A percentile compares a stretch with the other conserved stretches of the same genome.
These are phyloP conservation scores for Microtus pennsylvanicus DNA, from an alignment of 2,113 vertebrate species.

Conservation along the genomic window DNA sequence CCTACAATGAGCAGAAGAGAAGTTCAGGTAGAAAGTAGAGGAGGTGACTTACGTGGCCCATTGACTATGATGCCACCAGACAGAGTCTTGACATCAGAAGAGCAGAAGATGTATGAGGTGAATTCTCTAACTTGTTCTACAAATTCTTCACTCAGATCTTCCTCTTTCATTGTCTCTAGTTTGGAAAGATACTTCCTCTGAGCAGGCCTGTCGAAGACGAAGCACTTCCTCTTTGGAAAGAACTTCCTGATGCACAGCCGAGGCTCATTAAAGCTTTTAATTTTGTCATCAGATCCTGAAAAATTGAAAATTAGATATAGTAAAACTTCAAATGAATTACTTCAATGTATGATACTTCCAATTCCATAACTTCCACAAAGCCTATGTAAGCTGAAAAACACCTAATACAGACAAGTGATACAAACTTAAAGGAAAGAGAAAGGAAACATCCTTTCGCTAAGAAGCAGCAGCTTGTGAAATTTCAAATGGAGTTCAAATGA, in stretches of 20 bases:
- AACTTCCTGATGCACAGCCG: slow-evolving; percentile 75
- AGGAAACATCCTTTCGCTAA: background rate
- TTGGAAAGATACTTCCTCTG: background rate
- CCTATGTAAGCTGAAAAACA: background rate
- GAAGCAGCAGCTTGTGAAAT: background rate
- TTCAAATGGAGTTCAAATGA: background rate
- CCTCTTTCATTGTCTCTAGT: slow-evolving; percentile 72
- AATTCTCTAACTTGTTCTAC: slow-evolving; percentile 61
- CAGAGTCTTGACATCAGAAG: slow-evolving; percentile 72
- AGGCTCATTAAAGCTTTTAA: slow-evolving; percentile 63
- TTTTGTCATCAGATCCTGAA: slow-evolving; percentile 44
- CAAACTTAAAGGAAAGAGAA: background rate
- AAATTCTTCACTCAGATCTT: slow-evolving; percentile 63
- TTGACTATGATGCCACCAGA: slow-evolving; percentile 68
- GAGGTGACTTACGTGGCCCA: slow-evolving; percentile 62
- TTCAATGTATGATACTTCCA: background rate
- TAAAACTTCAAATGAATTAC: background rate
- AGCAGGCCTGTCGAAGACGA: slow-evolving; percentile 71
- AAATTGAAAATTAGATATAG: background rate
- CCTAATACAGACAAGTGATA: background rate
- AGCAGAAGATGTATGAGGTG: slow-evolving; percentile 67
- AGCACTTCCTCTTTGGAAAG: slow-evolving; percentile 82
- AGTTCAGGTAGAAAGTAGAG: background rate
- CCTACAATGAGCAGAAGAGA: background rate
- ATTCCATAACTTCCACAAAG: background rate